Evolutionary conservation across 2,113 vertebrate genomes (phyloP), one percentile per base, ranked within the genome.

Genomic region (Lamprotornis superbus): DNA sequence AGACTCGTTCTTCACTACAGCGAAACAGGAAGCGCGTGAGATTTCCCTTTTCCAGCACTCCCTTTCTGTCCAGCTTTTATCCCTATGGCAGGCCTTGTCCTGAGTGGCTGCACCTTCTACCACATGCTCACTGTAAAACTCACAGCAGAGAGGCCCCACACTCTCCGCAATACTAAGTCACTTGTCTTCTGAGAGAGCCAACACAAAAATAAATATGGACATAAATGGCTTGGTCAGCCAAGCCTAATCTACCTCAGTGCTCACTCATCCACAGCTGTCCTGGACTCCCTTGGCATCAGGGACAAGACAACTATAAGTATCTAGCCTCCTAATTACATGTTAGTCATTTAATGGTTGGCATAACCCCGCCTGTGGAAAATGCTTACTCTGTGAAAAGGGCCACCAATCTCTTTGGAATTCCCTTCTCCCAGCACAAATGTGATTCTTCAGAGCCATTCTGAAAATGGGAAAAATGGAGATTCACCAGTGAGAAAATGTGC

Each of bases 361-460:
- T 93, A 92, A 96, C 94, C 94, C 93, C 96, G 96, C 97, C 97
- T 97, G 95, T 92, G 79, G 84, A 97, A 97, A 95, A 93, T 95
- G 92, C 93, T 97, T 97, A 90, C 91, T 90, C 86, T 65, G 74
- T 93, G 91, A 96, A 94, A 93, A 95, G n/a, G 79, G 76, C 69
- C 89, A 91, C 84, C 93, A 92, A 91, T 74, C 80, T 74, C 78
- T 83, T 61, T 77, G 71, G 94, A 97, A 95, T 92, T 95, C 92
- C 60, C 87, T 95, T 93, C 92, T 92, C 79, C 87, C 53, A 94
- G 80, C 84, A 94, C 69, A 94, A 94, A 93, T 0, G 4, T 37
- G 60, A 70, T 60, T 78, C 82, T 89, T 77, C 42, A 75, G 77
- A 79, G 53, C 6, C 49, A 79, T 28, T 28, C 13, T 84, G 40